Evolutionary conservation across 2,113 vertebrate genomes (phyloP), one percentile per base, ranked within the genome.

Genomic region (Tinamus guttatus): DNA sequence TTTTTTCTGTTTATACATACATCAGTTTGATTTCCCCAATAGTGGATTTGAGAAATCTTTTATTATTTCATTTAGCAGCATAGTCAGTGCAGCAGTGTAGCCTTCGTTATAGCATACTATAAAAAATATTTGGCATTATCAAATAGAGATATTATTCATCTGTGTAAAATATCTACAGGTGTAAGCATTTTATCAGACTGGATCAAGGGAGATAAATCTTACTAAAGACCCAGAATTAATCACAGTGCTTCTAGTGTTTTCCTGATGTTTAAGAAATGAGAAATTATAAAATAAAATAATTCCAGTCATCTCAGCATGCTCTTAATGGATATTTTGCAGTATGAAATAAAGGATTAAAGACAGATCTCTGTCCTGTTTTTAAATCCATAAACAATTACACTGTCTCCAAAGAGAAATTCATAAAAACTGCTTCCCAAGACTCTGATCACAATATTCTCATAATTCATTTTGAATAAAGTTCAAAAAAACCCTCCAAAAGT

Each of bases 211-310:
- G 52, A 77, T 87, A 81, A 83, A 77, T 95, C 91, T 95, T 88
- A 65, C 64, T 85, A 92, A 97, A 96, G 34, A 81, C 10, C 73
- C 54, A 74, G 40, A 95, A 90, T 92, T 96, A 96, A 96, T 89
- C 84, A 91, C 6, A 75, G 15, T 77, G 13, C 14, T 89, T 90
- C 34, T 84, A 49, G 3, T 93, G 76, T 93, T 97, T 97, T 94
- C 85, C 90, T 96, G 77, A 45, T 88, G 93, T 76, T 93, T 95
- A 91, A 95, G 77, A 91, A 96, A 93, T 81, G 76, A 94, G 86
- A 94, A 95, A 92, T 8, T 93, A 90, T 94, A 64, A 81, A 90
- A 96, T 81, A 52, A 90, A 8, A 30, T 38, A 73, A 6, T 74
- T 95, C 68, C 82, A 62, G 52, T 89, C 8, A 13, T 41, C 73